phyloP scores from a whole-genome alignment of 2,797 vertebrate species.

The Phoebastria nigripes region DNA sequence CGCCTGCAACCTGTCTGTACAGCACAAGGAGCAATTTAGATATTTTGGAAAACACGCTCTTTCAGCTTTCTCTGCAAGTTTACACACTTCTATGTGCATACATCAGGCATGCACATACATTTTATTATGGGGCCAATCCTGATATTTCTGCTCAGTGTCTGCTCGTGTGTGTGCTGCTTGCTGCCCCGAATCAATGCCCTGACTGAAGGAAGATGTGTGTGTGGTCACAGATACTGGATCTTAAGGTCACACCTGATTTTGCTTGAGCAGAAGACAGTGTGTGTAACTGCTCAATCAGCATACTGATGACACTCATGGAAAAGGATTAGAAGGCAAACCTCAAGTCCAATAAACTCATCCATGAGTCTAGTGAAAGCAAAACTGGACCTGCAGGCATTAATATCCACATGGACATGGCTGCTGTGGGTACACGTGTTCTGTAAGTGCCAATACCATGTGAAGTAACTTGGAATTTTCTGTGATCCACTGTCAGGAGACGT shows the following conservation, averaged over 20 bases:
- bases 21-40: background rate
- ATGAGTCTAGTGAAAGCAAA: background rate
- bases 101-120: background rate
- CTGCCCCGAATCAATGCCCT: background rate
- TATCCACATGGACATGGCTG: background rate
- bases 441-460: background rate
- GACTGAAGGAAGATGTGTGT: background rate
- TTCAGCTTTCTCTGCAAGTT: background rate
- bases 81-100: background rate
- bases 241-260: background rate
- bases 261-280: background rate
- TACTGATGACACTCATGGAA: background rate
- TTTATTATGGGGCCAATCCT: background rate
- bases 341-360: background rate
- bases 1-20: background rate
- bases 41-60: background rate
- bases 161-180: background rate
- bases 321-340: background rate
- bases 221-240: background rate
- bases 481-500: background rate
- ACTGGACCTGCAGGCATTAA: background rate
- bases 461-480: background rate
- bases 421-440: background rate
- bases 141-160: background rate
- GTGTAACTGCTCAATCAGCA: background rate